Evolutionary conservation across 2,888 invertebrate genomes (phyloP).

Genomic region (Coelopa pilipes): DNA sequence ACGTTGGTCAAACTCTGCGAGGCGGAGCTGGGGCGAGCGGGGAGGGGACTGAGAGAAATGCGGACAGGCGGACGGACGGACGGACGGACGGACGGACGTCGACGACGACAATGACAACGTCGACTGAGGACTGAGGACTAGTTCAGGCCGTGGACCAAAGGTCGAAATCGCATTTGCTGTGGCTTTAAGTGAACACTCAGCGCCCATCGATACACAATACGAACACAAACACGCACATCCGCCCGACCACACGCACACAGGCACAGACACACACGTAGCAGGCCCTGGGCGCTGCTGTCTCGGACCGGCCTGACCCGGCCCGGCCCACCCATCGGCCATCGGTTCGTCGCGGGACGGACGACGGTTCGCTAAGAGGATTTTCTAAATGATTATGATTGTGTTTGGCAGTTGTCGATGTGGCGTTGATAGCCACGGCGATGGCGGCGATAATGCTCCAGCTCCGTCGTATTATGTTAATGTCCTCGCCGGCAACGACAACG

Average conservation of each 20-base stretch:
- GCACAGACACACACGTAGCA: not conserved
- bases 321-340: too few relatives aligned
- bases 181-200: conserved; percentile 18
- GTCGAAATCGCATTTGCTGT: not conserved
- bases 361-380: conserved; percentile 31
- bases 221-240: too few relatives aligned
- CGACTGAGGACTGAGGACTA: not conserved
- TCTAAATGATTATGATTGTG: conserved; percentile 39
- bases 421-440: conserved; percentile 2
- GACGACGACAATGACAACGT: not conserved
- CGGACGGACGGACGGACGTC: not conserved
- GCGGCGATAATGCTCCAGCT: not conserved
- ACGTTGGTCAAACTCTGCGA: not conserved
- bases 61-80: not conserved
- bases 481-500: conserved; percentile 2
- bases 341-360: too few relatives aligned
- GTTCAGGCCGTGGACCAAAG: not conserved
- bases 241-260: not conserved
- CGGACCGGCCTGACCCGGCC: not conserved
- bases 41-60: not conserved
- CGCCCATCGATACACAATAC: not conserved
- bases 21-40: not conserved
- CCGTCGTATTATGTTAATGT: not conserved
- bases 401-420: conserved; percentile 26
- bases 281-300: too few relatives aligned